Conservation (phyloP, 2,797 vertebrate genomes). For the Jordanella pulchra region DNA sequence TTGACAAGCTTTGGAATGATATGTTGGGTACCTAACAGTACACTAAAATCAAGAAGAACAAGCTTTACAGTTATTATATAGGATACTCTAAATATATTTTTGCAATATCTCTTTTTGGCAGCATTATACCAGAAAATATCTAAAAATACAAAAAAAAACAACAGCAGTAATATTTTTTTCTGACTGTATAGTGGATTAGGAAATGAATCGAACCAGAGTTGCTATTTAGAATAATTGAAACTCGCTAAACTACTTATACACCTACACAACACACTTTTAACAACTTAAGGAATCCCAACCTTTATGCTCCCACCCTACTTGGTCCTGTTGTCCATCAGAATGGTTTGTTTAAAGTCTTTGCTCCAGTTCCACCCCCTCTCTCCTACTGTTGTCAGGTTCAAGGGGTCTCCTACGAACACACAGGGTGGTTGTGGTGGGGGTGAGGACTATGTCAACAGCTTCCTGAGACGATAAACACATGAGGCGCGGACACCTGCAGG, state of each 20-base stretch:
- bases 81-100: too few species aligned
- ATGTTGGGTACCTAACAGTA: background rate
- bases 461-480: constrained; percentile 66
- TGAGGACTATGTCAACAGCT: constrained; percentile 68
- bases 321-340: constrained; percentile 72
- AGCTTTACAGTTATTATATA: too few species aligned
- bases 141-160: background rate
- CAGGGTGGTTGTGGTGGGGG: constrained; percentile 18
- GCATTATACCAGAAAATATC: background rate
- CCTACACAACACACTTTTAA: constrained; percentile 23
- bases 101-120: too few species aligned
- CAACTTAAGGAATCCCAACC: constrained; percentile 53
- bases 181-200: background rate
- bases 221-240: constrained; percentile 10
- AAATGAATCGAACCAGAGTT: background rate
- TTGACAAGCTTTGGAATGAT: background rate
- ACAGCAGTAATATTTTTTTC: background rate
- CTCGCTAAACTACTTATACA: constrained; percentile 30
- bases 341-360: constrained; percentile 67
- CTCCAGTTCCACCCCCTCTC: constrained; percentile 51
- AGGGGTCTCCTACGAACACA: constrained; percentile 69
- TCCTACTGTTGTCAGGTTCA: constrained; percentile 77
- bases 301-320: constrained; percentile 25
- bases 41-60: background rate
- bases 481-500: constrained; percentile 64